Evolutionary conservation across 2,113 vertebrate species (phyloP).

Genomic region (Hymenochirus boettgeri): DNA sequence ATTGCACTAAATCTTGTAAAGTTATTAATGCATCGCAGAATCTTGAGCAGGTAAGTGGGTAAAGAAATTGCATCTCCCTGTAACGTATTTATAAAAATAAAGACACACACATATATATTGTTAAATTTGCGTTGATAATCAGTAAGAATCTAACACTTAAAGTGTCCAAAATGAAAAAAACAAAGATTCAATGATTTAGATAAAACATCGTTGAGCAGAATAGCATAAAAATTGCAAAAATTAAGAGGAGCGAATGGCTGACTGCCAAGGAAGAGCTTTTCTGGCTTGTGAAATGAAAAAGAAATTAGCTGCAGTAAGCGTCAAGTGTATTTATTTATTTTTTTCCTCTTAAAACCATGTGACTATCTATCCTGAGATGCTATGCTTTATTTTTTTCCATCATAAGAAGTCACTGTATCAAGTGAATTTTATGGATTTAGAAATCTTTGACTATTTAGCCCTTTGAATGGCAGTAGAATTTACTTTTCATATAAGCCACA

Average conservation of each 20-base stretch:
- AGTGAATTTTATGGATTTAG: background rate
- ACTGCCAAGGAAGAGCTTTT: conserved; percentile 33
- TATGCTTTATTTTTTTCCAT: background rate
- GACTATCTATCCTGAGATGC: conserved; percentile 6
- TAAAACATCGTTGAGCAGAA: conserved; percentile 30
- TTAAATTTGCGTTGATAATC: conserved; percentile 34
- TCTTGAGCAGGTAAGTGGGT: too few species aligned
- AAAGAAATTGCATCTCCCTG: too few species aligned
- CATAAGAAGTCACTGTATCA: background rate
- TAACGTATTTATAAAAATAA: too few species aligned
- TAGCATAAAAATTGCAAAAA: conserved; percentile 38
- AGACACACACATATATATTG: too few species aligned
- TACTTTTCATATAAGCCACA: background rate
- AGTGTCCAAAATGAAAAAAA: conserved; percentile 34
- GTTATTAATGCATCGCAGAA: too few species aligned
- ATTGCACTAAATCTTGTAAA: too few species aligned
- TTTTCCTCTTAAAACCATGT: conserved; percentile 1
- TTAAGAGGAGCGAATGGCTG: conserved; percentile 29
- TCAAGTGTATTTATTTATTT: background rate
- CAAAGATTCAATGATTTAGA: conserved; percentile 40
- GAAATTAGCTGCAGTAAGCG: conserved; percentile 29
- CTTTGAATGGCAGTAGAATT: background rate
- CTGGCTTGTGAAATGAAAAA: conserved; percentile 19
- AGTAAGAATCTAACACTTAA: conserved; percentile 25
- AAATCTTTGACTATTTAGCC: background rate